Evolutionary conservation across 2,888 invertebrate genomes (phyloP), one percentile per base, ranked within the genome.

Genomic region (Mystacides longicornis): DNA sequence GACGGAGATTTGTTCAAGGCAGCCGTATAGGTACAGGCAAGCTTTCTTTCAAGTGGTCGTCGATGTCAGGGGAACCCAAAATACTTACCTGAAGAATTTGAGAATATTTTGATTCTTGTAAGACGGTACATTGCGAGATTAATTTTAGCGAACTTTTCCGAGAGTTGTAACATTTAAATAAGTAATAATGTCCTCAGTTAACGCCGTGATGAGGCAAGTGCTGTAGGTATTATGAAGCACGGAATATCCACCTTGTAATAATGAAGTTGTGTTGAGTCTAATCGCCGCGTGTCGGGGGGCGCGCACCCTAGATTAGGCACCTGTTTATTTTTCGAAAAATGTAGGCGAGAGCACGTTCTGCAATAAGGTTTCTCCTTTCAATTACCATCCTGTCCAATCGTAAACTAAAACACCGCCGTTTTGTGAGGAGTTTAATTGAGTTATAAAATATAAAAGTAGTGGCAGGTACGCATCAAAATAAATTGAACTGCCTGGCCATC

Each of bases 271-370:
- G 33, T 23, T 4, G 18, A 11, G 7, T 9, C 20, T 27, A 27
- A 27, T 27, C 18, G 7, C 7, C 21, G 21, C 53, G 53, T 53
- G 53, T 23, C 53, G 19, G 18, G 22, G 48, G 22, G 16, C 53
- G 48, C 53, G 53, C 19, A 45, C 21, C 53, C 33, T 46, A 53
- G 53, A 53, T 53, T 53, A 53, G 48, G 53, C 53, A 48, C 47
- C 48, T 53, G 48, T 53, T 53, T 53, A 53, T 53, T 53, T 53
- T 53, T 53, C 42, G 19, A 27, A 20, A 53, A 53, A 52, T 52
- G 31, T 46, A 27, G 33, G 47, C 22, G 14, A 48, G 48, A 48
- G 53, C 53, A 53, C 53, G 53, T 53, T 46, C 50, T n/a, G 2
- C 19, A 21, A 21, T 21, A 22, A 19, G 45, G 31, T 21, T 46